These are phyloP conservation scores for Typhlomys cinereus DNA, from an alignment of 2,113 vertebrate genomes.

Conservation along the genomic window DNA sequence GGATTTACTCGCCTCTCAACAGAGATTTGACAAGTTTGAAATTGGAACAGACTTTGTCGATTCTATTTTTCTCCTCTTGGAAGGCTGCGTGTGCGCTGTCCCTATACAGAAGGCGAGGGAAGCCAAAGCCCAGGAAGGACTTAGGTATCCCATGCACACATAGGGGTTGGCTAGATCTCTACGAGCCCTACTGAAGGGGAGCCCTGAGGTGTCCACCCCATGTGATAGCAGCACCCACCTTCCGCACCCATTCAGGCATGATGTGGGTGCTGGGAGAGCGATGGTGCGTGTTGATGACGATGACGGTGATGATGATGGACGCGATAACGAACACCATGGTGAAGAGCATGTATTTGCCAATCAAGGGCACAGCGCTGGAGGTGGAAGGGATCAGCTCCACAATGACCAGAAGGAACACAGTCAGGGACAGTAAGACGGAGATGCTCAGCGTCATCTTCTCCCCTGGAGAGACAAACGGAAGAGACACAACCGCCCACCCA, in stretches of 20 bases:
- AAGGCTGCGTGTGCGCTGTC: background rate
- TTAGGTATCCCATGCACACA: background rate
- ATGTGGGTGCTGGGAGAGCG: constrained; percentile 97
- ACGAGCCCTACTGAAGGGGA: accelerated
- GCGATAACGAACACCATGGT: constrained; percentile 99
- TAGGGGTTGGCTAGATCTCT: background rate
- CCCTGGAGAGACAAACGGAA: constrained; percentile 81
- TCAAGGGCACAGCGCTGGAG: constrained; percentile 96
- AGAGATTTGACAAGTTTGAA: background rate
- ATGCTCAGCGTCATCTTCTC: constrained; percentile 99
- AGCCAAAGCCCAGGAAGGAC: background rate
- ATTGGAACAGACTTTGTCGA: background rate
- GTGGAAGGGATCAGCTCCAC: constrained; percentile 99
- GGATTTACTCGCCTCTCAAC: background rate
- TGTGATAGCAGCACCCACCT: constrained; percentile 84
- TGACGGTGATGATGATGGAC: constrained; percentile 98
- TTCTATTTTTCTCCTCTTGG: background rate
- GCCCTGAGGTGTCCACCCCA: accelerated
- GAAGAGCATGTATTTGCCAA: constrained; percentile 99
- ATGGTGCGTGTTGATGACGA: constrained; percentile 98
- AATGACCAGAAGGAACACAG: constrained; percentile 98
- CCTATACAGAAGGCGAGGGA: background rate
- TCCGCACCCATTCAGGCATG: constrained; percentile 97
- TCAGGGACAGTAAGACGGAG: constrained; percentile 96
- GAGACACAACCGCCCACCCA: background rate